These are phyloP conservation scores for Caenorhabditis latens DNA, from an alignment of 1,140 invertebrate species.

Conservation along the genomic window DNA sequence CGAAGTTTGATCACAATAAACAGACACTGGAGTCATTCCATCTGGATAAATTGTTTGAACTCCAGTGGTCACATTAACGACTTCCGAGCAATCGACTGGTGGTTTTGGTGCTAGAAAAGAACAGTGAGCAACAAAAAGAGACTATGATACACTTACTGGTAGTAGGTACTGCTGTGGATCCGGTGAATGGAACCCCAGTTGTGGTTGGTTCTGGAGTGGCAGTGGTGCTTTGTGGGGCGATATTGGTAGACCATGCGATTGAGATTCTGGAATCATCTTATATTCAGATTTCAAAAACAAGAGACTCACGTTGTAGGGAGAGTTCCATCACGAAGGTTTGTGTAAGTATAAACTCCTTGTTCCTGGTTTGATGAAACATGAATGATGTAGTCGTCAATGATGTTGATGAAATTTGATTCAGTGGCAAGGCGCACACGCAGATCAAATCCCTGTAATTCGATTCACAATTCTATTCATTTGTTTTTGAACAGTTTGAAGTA, in stretches of 20 bases:
- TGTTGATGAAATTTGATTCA: background rate
- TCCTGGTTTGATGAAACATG: background rate
- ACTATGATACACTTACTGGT: background rate
- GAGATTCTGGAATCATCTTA: background rate
- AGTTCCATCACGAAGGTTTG: background rate
- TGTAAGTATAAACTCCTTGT: constrained; percentile 12
- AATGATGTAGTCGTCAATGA: constrained; percentile 19
- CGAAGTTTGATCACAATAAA: background rate
- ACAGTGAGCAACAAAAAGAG: background rate
- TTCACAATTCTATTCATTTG: background rate
- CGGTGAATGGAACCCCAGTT: constrained; percentile 24
- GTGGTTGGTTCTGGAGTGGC: constrained; percentile 14
- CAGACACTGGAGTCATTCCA: background rate
- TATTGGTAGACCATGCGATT: constrained; percentile 20
- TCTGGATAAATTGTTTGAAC: constrained; percentile 35
- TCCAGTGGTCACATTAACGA: background rate
- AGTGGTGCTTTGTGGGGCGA: constrained; percentile 19
- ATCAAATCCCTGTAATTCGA: background rate
- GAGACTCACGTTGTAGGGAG: background rate
- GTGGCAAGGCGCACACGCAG: background rate
- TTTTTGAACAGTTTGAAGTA: background rate
- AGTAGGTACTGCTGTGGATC: background rate
- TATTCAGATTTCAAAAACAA: background rate
- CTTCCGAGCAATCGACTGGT: constrained; percentile 12
- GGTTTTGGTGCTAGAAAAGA: background rate